Percentiles rank a stretch among this genome's conserved stretches.
Conservation (phyloP, 2,888 invertebrate genomes). For the Tipula helvola region DNA sequence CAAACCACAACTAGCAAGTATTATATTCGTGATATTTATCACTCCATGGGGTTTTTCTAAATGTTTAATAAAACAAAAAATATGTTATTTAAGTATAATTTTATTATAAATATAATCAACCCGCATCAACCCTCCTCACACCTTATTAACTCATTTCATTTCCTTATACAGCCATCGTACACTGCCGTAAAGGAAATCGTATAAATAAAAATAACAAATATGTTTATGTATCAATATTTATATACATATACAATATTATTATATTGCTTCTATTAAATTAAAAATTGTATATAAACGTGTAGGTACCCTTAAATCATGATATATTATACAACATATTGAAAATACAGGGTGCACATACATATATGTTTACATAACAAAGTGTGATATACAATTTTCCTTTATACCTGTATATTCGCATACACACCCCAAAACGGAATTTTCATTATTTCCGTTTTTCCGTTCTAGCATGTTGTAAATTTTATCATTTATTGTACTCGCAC, state of each 20-base stretch:
- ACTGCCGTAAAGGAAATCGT: not conserved
- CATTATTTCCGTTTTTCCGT: slow-evolving; percentile 4
- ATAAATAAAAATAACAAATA: slow-evolving; percentile 4
- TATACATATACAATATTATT: not conserved
- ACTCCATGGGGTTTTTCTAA: not conserved
- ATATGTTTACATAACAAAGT: not conserved
- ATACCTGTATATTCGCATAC: not conserved
- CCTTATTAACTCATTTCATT: not conserved
- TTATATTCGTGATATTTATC: not conserved
- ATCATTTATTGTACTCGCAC: not conserved
- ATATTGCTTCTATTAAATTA: not conserved
- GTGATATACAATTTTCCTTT: not conserved
- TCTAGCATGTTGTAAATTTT: not conserved
- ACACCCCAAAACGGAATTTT: not conserved
- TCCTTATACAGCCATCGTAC: not conserved
- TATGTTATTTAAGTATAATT: not conserved
- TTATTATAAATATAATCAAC: not conserved
- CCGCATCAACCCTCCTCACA: not conserved
- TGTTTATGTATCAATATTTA: not conserved
- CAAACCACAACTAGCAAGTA: not conserved
- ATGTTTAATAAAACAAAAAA: not conserved
- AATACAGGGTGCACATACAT: not conserved
- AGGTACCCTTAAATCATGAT: not conserved
- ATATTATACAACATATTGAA: not conserved
- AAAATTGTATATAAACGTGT: not conserved